Evolutionary conservation across 2,113 vertebrate species (phyloP).

Genomic region (Pogona vitticeps): DNA sequence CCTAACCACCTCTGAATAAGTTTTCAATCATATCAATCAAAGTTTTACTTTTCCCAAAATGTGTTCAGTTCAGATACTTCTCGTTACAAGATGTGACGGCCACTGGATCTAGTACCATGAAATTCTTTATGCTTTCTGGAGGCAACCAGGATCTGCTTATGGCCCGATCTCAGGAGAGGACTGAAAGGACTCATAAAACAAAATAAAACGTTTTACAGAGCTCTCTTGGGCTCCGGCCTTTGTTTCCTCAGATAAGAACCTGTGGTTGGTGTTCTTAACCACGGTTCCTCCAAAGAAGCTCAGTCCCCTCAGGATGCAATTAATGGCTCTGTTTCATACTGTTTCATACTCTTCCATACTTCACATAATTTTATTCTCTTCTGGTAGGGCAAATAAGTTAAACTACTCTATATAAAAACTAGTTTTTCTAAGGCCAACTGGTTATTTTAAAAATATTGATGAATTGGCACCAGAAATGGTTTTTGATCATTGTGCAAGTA

Average conservation of each 20-base stretch:
- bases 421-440: slow-evolving; percentile 26
- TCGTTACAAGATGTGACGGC: no score
- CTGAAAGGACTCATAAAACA: no score
- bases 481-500: slow-evolving; percentile 52
- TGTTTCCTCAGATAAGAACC: background rate
- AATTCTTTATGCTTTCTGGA: no score
- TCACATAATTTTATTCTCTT: slow-evolving; percentile 18
- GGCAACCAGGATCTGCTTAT: no score
- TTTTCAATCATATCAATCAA: background rate
- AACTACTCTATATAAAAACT: slow-evolving; percentile 29
- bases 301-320: background rate
- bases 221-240: background rate
- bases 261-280: background rate
- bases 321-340: background rate
- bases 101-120: no score
- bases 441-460: slow-evolving; percentile 39
- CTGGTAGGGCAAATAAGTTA: slow-evolving; percentile 51
- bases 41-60: background rate
- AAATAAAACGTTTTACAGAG: no score
- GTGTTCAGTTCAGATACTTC: background rate
- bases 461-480: slow-evolving; percentile 46
- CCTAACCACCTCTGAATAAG: background rate
- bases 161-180: no score
- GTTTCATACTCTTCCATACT: background rate
- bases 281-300: background rate